phyloP scores from a whole-genome alignment of 2,888 invertebrate genomes.

The Rhagonycha fulva region DNA sequence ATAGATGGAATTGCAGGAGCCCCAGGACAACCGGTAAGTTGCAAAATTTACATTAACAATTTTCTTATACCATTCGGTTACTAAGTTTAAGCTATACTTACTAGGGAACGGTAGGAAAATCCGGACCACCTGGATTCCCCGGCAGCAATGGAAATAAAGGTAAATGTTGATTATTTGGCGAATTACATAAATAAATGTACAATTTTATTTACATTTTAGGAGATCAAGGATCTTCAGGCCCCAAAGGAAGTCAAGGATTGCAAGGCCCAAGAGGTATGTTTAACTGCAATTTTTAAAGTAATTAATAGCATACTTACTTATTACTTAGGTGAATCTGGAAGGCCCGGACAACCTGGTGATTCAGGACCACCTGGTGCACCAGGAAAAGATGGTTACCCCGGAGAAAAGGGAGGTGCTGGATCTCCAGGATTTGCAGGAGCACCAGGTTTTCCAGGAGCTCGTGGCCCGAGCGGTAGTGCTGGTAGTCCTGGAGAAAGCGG shows the following conservation, averaged over 20 bases:
- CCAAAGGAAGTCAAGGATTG: slow-evolving; percentile 80
- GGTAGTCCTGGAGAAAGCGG: slow-evolving; percentile 78
- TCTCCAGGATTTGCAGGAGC: slow-evolving; percentile 72
- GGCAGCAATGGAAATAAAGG: slow-evolving; percentile 80
- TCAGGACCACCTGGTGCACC: slow-evolving; percentile 73
- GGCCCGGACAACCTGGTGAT: slow-evolving; percentile 78
- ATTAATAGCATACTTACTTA: background rate
- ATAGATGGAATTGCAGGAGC: slow-evolving; percentile 79
- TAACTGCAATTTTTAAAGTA: background rate
- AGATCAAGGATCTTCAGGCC: slow-evolving; percentile 73
- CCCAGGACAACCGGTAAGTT: slow-evolving; percentile 70
- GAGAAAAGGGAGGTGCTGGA: slow-evolving; percentile 81
- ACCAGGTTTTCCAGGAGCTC: slow-evolving; percentile 81
- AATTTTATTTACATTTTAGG: slow-evolving; percentile 45
- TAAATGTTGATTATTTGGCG: background rate
- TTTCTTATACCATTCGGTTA: slow-evolving; percentile 2
- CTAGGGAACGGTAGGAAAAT: slow-evolving; percentile 78
- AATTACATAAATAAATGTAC: background rate
- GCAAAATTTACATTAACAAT: slow-evolving; percentile 11
- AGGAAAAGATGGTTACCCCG: slow-evolving; percentile 81
- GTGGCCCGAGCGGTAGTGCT: slow-evolving; percentile 75
- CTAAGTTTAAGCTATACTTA: slow-evolving; percentile 29
- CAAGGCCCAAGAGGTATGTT: slow-evolving; percentile 73
- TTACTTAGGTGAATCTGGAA: slow-evolving; percentile 70
- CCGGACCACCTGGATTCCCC: slow-evolving; percentile 84